These are phyloP conservation scores for Aurelia sp. DNA, from an alignment of 30 jellyfish, hydroid and myxozoan species.

Conservation along the genomic window DNA sequence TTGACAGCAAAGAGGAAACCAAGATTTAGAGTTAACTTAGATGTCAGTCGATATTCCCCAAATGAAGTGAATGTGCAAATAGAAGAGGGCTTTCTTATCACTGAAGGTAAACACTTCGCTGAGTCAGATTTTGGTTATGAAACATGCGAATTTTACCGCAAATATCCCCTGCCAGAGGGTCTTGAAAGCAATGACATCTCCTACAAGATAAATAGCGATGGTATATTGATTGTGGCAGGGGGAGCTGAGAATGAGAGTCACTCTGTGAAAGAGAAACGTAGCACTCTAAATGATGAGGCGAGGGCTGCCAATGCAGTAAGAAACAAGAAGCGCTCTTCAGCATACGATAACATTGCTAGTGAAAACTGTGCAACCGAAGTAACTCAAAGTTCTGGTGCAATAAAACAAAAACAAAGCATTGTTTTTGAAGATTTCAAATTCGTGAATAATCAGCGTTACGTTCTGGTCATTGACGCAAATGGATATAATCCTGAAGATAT, in stretches of 20 bases:
- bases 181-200: slow-evolving; percentile 59
- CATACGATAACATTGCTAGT: slow-evolving; percentile 46
- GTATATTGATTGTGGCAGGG: slow-evolving; percentile 77
- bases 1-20: slow-evolving; percentile 52
- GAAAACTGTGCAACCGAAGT: slow-evolving; percentile 4
- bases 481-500: slow-evolving; percentile 80
- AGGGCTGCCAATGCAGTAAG: slow-evolving; percentile 22
- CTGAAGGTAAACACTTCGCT: slow-evolving; percentile 85
- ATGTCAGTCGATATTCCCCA: slow-evolving; percentile 88
- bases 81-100: slow-evolving; percentile 67
- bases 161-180: slow-evolving; percentile 91
- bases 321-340: slow-evolving; percentile 21
- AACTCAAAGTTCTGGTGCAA: neutral
- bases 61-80: slow-evolving; percentile 73
- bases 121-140: slow-evolving; percentile 90
- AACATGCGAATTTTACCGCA: slow-evolving; percentile 86
- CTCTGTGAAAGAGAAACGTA: slow-evolving; percentile 11
- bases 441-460: slow-evolving; percentile 57
- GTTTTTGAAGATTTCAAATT: slow-evolving; percentile 62
- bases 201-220: slow-evolving; percentile 72
- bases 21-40: slow-evolving; percentile 74
- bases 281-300: slow-evolving; percentile 20
- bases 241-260: slow-evolving; percentile 28
- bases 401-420: slow-evolving; percentile 12
- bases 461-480: slow-evolving; percentile 48